phyloP scores from a whole-genome alignment of 2,888 invertebrate genomes.

The Clostera curtula region DNA sequence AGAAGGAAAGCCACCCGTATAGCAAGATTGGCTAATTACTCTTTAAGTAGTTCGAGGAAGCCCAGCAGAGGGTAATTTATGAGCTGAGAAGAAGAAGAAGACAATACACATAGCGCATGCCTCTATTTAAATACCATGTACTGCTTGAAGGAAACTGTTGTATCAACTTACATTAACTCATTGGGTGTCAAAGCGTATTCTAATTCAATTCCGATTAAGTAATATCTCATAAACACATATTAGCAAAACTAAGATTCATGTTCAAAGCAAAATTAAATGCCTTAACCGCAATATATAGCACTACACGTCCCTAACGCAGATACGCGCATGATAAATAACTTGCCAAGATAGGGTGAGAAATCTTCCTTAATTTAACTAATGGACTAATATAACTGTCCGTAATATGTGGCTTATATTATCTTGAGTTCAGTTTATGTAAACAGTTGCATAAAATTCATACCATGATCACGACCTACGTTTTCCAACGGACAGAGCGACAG shows the following conservation, averaged over 20 bases:
- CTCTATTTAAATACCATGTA: too few relatives aligned
- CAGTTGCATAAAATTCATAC: too few relatives aligned
- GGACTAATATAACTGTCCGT: conserved; percentile 48
- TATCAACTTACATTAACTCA: too few relatives aligned
- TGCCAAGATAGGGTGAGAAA: conserved; percentile 56
- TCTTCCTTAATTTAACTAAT: conserved; percentile 71
- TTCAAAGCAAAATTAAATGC: conserved; percentile 60
- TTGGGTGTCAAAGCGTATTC: not conserved
- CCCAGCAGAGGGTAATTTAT: too few relatives aligned
- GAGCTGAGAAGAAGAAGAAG: too few relatives aligned
- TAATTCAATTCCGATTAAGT: not conserved
- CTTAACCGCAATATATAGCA: conserved; percentile 63
- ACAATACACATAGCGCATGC: too few relatives aligned
- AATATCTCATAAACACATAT: conserved; percentile 21
- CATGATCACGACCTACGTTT: too few relatives aligned
- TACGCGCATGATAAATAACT: conserved; percentile 64
- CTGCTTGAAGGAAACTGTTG: too few relatives aligned
- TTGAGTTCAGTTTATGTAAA: conserved; percentile 23
- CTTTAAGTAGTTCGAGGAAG: too few relatives aligned
- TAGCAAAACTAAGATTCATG: conserved; percentile 58
- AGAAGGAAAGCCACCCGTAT: too few relatives aligned
- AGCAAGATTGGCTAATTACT: too few relatives aligned
- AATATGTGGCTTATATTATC: conserved; percentile 33
- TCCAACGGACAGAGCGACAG: too few relatives aligned
- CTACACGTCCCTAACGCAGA: conserved; percentile 44